Evolutionary conservation across 2,113 vertebrate species (phyloP), one percentile per base, ranked within the genome.

Genomic region (Manacus vitellinus): DNA sequence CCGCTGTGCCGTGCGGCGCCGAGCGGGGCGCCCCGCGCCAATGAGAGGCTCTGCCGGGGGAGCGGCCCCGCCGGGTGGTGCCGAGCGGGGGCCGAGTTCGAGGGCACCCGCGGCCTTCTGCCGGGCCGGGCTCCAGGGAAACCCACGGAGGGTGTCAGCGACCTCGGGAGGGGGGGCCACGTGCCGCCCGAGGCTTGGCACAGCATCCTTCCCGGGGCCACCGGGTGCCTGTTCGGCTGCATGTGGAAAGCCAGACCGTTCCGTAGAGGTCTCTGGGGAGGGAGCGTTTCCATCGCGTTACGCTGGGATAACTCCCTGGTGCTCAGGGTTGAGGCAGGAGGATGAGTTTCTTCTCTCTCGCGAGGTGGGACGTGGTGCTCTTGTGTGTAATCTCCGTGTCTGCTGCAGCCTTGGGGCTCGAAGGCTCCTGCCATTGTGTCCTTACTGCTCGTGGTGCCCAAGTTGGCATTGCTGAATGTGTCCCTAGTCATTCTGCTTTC

Each of bases 231-330:
- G 46, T 28, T 35, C 41, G 4, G 41, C 63, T 31, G 55, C 41
- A 3, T 23, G 79, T 47, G 55, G 41, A 62, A 43, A 55, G 47
- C 11, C 71, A 11, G 21, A 14, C 20, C 55, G 14, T 27, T 43
- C 63, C 49, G 1, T 8, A 5, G 59, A 11, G 4, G 30, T 18
- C 24, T 52, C 33, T 3, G 28, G 33, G 73, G 43, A 39, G 55
- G 33, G 41, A 78, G 61, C 6, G 4, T n/a, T 58, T n/a, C 13
- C 9, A 0, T 28, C 28, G 30, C 27, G 16, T 17, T 55, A 1
- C 43, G 9, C 10, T 13, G 70, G 55, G 80, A 8, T 43, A 30
- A 20, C 13, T 54, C 55, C 18, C 12, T 3, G 23, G 20, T 16
- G 35, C 24, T 24, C 5, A 11, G 18, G 19, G 6, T 59, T 12